phyloP scores from a whole-genome alignment of 2,797 vertebrate genomes.

The Philypnodon macrostomus region DNA sequence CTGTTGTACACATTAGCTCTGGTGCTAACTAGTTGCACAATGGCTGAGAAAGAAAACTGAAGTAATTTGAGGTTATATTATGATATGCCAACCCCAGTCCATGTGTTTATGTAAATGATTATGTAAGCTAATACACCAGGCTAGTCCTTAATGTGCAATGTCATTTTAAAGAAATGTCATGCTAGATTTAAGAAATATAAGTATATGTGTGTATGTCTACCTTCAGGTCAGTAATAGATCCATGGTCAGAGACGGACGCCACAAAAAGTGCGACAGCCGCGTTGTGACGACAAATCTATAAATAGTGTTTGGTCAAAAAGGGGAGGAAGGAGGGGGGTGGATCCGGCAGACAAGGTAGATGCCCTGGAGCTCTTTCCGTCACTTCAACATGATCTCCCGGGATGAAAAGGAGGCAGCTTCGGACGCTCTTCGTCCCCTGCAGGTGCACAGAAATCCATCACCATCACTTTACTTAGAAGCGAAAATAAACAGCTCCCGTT shows the following conservation, averaged over 20 bases:
- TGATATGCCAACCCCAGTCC: no score
- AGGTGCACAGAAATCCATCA: slow-evolving; percentile 24
- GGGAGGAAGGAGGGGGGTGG: slow-evolving; percentile 43
- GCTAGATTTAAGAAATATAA: no score
- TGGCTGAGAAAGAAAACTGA: no score
- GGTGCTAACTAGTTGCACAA: no score
- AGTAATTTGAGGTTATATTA: no score
- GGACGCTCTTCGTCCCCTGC: slow-evolving; percentile 25
- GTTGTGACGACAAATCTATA: slow-evolving; percentile 77
- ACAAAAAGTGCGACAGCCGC: slow-evolving; percentile 61
- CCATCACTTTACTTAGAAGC: slow-evolving; percentile 5
- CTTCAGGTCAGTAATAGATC: slow-evolving; percentile 20
- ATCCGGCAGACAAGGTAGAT: slow-evolving; percentile 34
- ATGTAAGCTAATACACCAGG: no score
- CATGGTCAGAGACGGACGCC: slow-evolving; percentile 21
- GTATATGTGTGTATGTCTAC: neutral
- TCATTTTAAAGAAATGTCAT: no score
- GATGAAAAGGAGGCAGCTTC: slow-evolving; percentile 31
- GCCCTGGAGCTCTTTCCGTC: slow-evolving; percentile 30
- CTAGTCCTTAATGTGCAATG: no score
- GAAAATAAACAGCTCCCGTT: neutral
- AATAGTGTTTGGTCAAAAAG: slow-evolving; percentile 72
- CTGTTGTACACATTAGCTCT: no score
- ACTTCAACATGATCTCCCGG: slow-evolving; percentile 18
- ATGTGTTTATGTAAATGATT: no score